Conservation (phyloP, 2,888 invertebrate genomes). For the Stegophylla sp. region DNA sequence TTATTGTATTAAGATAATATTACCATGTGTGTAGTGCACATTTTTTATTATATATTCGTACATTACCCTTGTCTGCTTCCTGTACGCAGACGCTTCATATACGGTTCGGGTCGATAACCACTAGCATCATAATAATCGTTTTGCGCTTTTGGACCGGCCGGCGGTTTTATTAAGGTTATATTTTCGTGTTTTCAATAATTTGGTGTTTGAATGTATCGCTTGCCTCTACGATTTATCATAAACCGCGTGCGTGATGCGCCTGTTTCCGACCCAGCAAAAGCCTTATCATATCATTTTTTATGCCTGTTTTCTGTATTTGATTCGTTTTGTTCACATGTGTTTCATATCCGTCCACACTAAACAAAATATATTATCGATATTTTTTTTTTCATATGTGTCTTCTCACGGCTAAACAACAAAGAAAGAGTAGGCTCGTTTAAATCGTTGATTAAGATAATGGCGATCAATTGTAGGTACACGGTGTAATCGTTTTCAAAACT, state of each 20-base stretch:
- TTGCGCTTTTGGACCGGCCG: background rate
- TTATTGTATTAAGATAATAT: background rate
- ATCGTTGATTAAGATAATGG: too few species aligned
- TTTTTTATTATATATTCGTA: too few species aligned
- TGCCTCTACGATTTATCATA: constrained; percentile 5
- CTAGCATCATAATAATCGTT: background rate
- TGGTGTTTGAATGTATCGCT: background rate
- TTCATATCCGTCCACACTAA: too few species aligned
- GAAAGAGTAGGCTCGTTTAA: too few species aligned
- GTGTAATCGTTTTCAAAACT: too few species aligned
- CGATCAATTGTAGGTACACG: too few species aligned
- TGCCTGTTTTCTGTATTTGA: too few species aligned
- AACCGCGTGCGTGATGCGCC: constrained; percentile 35
- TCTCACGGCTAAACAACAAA: too few species aligned
- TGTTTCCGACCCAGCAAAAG: background rate
- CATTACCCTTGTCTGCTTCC: constrained; percentile 50
- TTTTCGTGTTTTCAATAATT: background rate
- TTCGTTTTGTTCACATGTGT: too few species aligned
- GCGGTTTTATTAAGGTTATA: background rate
- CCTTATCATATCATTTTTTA: constrained; percentile 13
- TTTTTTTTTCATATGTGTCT: too few species aligned
- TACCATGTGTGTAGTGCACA: background rate
- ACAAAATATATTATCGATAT: too few species aligned
- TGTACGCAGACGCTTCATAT: constrained; percentile 42
- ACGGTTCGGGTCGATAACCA: constrained; percentile 59